Base-by-base conservation (phyloP, 2,113 vertebrate genomes). In the Tragelaphus buxtoni region DNA sequence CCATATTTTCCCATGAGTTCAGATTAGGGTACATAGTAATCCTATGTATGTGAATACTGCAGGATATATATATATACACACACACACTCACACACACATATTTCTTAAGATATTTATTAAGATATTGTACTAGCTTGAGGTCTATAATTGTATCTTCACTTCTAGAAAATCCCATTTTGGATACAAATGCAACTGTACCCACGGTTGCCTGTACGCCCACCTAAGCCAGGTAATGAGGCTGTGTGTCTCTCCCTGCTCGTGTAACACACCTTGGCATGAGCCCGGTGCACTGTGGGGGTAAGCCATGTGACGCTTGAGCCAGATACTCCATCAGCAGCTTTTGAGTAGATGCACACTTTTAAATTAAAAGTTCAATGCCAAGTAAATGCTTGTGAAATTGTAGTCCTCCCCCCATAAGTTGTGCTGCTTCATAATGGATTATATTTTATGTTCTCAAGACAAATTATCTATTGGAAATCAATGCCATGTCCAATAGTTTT, bases 391-490 rank as follows among this genome's bases (percentile, higher is more conserved):
- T 79, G 45, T 88, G 85, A 85, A 96, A 92, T 95, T 82, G 82
- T 18, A 77, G 35, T 10, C 60, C 80, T 74, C 72, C 20, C 60
- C 9, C 58, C 58, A 74, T 91, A 85, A 61, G 30, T 28, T 51
- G 35, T 30, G 11, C 69, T 76, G 20, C 60, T 74, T 85, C 72
- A 79, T 49, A 94, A 91, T 93, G 74, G 77, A 94, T 86, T 60
- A 74, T 76, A 82, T 88, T 85, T 77, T 39, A 53, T 63, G 58
- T 74, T 72, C 87, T 42, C 65, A 76, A 97, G 90, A 97, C 42
- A 96, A 94, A 89, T 93, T 61, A 94, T 91, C 96, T 94, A 94
- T 95, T 47, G 88, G 91, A 97, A 96, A 98, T 98, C 95, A 91
- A 95, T 96, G 74, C 9, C 39, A 0, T 72, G 47, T 61, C 94